Evolutionary conservation across 53 echinoderm and acorn worm species (phyloP).

Genomic region (Temnopleurus reevesii): DNA sequence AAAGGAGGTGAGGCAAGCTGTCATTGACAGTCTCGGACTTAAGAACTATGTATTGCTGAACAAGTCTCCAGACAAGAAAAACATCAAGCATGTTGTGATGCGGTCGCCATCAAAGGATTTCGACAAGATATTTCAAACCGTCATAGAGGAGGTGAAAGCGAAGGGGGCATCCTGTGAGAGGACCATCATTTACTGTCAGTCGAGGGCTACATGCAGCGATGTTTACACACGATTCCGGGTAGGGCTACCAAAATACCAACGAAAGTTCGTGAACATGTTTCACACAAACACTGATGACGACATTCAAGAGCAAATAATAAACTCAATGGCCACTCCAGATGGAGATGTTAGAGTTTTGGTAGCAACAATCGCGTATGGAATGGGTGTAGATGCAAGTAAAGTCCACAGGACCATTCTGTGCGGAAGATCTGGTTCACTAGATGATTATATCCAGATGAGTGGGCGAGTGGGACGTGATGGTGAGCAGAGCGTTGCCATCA

Average conservation of each 20-base stretch:
- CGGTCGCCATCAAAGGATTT: background rate
- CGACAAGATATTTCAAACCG: conserved; percentile 7
- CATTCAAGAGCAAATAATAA: conserved; percentile 42
- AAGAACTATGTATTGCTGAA: conserved; percentile 34
- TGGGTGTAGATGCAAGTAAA: conserved; percentile 52
- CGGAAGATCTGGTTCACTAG: conserved; percentile 9
- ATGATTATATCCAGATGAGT: conserved; percentile 55
- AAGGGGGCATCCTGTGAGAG: conserved; percentile 14
- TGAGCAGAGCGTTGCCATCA: conserved; percentile 38
- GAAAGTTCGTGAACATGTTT: conserved; percentile 52
- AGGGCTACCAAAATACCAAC: background rate
- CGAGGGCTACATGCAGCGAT: background rate
- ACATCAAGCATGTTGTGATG: conserved; percentile 64
- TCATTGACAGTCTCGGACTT: conserved; percentile 55
- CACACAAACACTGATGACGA: conserved; percentile 64
- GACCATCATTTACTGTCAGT: conserved; percentile 60
- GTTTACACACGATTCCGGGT: conserved; percentile 36
- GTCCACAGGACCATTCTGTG: conserved; percentile 46
- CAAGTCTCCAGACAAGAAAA: conserved; percentile 27
- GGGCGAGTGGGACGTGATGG: conserved; percentile 52
- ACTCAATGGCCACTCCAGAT: background rate
- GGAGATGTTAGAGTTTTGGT: conserved; percentile 37
- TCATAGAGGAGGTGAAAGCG: background rate
- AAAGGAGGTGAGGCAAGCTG: background rate
- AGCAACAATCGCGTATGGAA: conserved; percentile 19